Percentiles rank a stretch among this genome's conserved stretches.
These are phyloP conservation scores for Sphinx pinastri DNA, from an alignment of 2,888 invertebrate genomes.

Conservation along the genomic window DNA sequence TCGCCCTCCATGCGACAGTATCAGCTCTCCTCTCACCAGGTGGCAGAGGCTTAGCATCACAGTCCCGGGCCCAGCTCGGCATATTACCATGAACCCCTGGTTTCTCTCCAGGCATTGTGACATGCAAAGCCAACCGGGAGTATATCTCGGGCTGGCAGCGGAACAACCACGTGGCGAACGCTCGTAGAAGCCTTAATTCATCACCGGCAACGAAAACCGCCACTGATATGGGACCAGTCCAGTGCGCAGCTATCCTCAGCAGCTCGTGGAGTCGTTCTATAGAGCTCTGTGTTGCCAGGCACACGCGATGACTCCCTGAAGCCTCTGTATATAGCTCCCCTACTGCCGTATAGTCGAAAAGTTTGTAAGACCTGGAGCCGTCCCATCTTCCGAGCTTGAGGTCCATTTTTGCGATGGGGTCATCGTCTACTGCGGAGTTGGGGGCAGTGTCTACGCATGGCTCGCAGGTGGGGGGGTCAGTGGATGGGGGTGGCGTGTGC, in stretches of 20 bases:
- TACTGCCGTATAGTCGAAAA: conserved; percentile 88
- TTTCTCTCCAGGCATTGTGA: conserved; percentile 87
- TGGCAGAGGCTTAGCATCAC: conserved; percentile 87
- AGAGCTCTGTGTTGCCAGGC: conserved; percentile 93
- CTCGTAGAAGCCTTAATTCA: conserved; percentile 88
- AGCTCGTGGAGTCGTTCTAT: conserved; percentile 91
- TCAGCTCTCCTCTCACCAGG: conserved; percentile 85
- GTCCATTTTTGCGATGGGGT: conserved; percentile 84
- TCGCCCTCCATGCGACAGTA: conserved; percentile 88
- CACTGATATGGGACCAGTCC: conserved; percentile 93
- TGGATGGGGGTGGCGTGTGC: conserved; percentile 49
- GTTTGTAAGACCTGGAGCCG: conserved; percentile 86
- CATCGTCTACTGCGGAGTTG: conserved; percentile 62
- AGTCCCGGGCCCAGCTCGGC: conserved; percentile 84
- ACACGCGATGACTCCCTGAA: conserved; percentile 85
- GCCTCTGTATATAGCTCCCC: conserved; percentile 87
- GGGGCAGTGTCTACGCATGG: conserved; percentile 64
- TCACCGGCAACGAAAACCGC: conserved; percentile 92
- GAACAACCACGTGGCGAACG: conserved; percentile 90
- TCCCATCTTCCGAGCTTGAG: conserved; percentile 90
- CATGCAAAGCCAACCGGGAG: conserved; percentile 89
- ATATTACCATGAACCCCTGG: conserved; percentile 86
- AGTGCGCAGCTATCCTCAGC: conserved; percentile 90
- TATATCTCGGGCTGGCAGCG: conserved; percentile 89
- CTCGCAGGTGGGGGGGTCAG: conserved; percentile 66